Evolutionary conservation across 2,113 vertebrate genomes (phyloP).

Genomic region (Neoarius graeffei): DNA sequence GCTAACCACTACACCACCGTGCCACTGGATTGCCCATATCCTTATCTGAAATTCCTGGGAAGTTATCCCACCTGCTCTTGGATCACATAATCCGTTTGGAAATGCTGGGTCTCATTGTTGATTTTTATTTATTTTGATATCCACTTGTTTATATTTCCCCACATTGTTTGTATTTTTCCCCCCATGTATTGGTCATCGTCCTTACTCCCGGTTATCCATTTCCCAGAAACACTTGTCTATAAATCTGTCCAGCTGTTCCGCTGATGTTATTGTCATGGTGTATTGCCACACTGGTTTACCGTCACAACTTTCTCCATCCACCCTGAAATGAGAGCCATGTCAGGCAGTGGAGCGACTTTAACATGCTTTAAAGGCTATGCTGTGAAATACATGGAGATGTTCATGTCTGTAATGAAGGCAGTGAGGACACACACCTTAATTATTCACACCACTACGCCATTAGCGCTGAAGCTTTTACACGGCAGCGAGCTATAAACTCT

Average conservation of each 20-base stretch:
- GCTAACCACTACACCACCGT: too few relatives aligned
- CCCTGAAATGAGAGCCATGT: background rate
- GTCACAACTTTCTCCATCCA: background rate
- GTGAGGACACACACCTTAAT: constrained; percentile 59
- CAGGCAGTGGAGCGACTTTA: background rate
- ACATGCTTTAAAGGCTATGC: background rate
- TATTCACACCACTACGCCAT: constrained; percentile 60
- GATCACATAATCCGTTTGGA: background rate
- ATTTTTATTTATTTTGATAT: background rate
- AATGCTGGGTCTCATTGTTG: background rate
- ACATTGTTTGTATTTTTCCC: background rate
- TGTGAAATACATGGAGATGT: constrained; percentile 53
- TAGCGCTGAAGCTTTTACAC: constrained; percentile 50
- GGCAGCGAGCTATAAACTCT: constrained; percentile 36
- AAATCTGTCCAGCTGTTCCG: background rate
- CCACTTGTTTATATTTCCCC: background rate
- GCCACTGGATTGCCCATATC: background rate
- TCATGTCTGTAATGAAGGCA: constrained; percentile 65
- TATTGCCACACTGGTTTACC: background rate
- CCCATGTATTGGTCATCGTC: background rate
- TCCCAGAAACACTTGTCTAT: background rate
- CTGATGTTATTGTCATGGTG: background rate
- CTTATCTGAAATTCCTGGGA: too few relatives aligned
- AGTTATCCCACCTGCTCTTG: background rate
- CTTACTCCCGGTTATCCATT: background rate